Percentiles rank a stretch among this genome's conserved stretches.
Conservation (phyloP, 2,888 invertebrate genomes). For the Torymus tubicola region DNA sequence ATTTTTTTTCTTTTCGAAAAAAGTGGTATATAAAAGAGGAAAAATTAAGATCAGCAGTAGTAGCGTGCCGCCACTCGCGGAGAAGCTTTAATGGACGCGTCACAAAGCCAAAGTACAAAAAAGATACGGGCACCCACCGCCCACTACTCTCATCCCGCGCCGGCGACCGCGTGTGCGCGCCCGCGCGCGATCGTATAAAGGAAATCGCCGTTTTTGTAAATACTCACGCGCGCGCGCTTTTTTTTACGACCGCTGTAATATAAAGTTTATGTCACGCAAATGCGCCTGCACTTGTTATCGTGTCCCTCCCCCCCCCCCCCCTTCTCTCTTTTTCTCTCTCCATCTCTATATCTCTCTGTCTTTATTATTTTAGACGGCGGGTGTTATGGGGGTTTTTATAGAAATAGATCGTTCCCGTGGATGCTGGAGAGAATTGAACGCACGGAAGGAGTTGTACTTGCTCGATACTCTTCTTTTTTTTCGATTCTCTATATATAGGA, state of each 20-base stretch:
- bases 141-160: background rate
- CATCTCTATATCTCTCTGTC: background rate
- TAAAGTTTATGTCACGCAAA: conserved; percentile 39
- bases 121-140: background rate
- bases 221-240: background rate
- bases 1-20: too few relatives aligned
- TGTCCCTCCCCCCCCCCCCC: too few relatives aligned
- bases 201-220: conserved; percentile 26
- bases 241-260: conserved; percentile 39
- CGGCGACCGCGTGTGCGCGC: too few relatives aligned
- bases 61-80: background rate
- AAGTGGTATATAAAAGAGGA: too few relatives aligned
- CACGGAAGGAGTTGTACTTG: too few relatives aligned
- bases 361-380: conserved; percentile 21
- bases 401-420: conserved; percentile 26
- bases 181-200: too few relatives aligned
- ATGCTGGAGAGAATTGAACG: too few relatives aligned
- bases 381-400: conserved; percentile 10
- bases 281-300: conserved; percentile 33
- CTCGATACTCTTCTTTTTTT: too few relatives aligned
- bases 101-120: conserved; percentile 24
- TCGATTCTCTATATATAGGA: too few relatives aligned
- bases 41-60: too few relatives aligned
- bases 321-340: too few relatives aligned
- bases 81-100: background rate